A percentile compares a stretch with the other conserved stretches of the same genome.
Conservation (phyloP, 2,888 invertebrate genomes). For the Graphium colonna region DNA sequence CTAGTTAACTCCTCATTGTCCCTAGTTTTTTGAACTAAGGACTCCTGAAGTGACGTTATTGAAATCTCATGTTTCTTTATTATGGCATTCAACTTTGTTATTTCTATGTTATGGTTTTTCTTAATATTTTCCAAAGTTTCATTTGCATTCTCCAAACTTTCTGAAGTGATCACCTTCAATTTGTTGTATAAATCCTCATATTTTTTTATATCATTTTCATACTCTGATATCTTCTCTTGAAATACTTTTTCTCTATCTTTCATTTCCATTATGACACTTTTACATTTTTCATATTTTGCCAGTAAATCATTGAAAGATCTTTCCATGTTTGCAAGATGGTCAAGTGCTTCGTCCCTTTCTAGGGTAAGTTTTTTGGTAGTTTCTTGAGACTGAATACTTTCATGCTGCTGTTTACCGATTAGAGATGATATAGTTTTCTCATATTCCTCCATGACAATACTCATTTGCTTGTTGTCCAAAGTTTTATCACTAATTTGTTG, state of each 20-base stretch:
- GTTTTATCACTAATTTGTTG: conserved; percentile 61
- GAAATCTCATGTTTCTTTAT: conserved; percentile 93
- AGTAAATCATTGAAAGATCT: conserved; percentile 82
- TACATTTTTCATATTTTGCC: conserved; percentile 83
- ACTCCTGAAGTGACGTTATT: conserved; percentile 88
- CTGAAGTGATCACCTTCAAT: conserved; percentile 78
- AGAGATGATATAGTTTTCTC: conserved; percentile 88
- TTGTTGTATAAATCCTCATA: conserved; percentile 51
- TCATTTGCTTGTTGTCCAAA: conserved; percentile 72
- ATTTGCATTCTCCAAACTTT: conserved; percentile 83
- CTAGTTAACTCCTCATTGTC: conserved; percentile 94
- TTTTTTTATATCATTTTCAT: conserved; percentile 86
- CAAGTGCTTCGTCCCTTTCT: conserved; percentile 80
- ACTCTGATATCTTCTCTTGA: conserved; percentile 83
- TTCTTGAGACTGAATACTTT: conserved; percentile 74
- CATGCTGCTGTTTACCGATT: conserved; percentile 85
- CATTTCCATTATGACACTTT: conserved; percentile 71
- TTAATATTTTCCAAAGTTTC: conserved; percentile 85
- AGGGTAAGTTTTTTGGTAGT: conserved; percentile 65
- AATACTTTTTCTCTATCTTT: conserved; percentile 83
- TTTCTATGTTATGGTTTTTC: conserved; percentile 87
- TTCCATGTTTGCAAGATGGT: conserved; percentile 81
- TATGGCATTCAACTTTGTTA: conserved; percentile 90
- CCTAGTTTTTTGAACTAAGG: conserved; percentile 90
- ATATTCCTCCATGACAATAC: conserved; percentile 87